These are phyloP conservation scores for Alces alces DNA, from an alignment of 2,113 vertebrate species.

Conservation along the genomic window DNA sequence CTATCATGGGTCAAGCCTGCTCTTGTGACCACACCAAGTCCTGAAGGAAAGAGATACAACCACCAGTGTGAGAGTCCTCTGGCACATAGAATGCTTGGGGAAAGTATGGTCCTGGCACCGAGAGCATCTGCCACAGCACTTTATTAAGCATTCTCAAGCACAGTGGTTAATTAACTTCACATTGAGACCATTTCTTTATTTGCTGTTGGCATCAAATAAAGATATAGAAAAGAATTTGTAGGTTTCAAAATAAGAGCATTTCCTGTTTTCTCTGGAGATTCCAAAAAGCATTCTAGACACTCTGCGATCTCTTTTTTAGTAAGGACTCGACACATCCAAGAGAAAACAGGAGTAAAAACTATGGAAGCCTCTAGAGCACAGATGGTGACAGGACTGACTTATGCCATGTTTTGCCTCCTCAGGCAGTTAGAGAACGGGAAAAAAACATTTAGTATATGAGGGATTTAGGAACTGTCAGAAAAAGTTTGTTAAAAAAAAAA, in stretches of 20 bases:
- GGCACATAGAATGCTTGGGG: background rate
- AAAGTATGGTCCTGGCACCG: background rate
- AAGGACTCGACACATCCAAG: background rate
- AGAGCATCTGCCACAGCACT: background rate
- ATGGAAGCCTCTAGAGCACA: constrained; percentile 7
- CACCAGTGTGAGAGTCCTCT: background rate
- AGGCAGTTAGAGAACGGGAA: background rate
- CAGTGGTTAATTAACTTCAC: background rate
- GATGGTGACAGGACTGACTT: background rate
- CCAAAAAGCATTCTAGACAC: background rate
- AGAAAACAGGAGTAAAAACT: background rate
- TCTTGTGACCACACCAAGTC: background rate
- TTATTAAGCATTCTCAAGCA: background rate
- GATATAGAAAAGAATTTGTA: background rate
- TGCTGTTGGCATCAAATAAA: background rate
- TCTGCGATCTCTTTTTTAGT: background rate
- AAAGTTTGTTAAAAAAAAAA: background rate
- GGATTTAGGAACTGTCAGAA: constrained; percentile 18
- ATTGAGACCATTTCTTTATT: background rate
- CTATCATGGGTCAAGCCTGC: background rate
- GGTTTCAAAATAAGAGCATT: constrained; percentile 3
- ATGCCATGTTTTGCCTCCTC: background rate
- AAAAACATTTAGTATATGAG: background rate
- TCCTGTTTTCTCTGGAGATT: background rate
- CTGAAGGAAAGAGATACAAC: background rate